Evolutionary conservation across 2,888 invertebrate species (phyloP), one percentile per base, ranked within the genome.

Genomic region (Coleophora flavipennella): DNA sequence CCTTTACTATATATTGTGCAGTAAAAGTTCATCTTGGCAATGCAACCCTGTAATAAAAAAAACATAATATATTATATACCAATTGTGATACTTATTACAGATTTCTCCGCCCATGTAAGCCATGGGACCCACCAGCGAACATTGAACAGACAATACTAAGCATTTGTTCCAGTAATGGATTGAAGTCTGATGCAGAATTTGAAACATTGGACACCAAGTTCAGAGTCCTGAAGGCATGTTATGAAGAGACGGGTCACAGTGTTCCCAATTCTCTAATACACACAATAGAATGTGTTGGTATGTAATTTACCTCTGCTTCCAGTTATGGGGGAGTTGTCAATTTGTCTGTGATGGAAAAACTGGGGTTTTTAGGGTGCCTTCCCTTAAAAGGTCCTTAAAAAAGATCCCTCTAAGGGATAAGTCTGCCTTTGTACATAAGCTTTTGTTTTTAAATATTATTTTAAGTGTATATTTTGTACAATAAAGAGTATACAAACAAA

Each of bases 201-300:
- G 70, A 86, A 31, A 76, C 78, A 4, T 63, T 86, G 0, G 74
- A 84, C 9, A 62, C 80, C 8, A 92, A 93, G 68, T 95, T 89
- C 65, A 75, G 87, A 27, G 74, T 97, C 8, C 79, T 97, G 3
- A 85, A 87, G 27, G 87, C 88, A 6, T 93, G 94, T 57, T 89
- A 84, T 47, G 77, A 89, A 33, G 88, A 90, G 64, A 91, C 96
- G 44, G 81, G 91, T 7, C 91, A 96, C 67, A 67, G 86, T 45
- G 88, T 97, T 9, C 95, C 96, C 0, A 97, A 94, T 81, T 94
- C 94, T 0, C 69, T 91, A 37, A 73, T 97, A n/a, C 89, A 91
- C 57, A 86, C 87, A 35, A 89, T 97, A 44, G 86, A 88, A 54
- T 91, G 89, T 36, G 85, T 95, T 38, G 89, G 92, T 91, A 74